Evolutionary conservation across 1,140 invertebrate genomes (phyloP).

Genomic region (Brachionus plicatilis): DNA sequence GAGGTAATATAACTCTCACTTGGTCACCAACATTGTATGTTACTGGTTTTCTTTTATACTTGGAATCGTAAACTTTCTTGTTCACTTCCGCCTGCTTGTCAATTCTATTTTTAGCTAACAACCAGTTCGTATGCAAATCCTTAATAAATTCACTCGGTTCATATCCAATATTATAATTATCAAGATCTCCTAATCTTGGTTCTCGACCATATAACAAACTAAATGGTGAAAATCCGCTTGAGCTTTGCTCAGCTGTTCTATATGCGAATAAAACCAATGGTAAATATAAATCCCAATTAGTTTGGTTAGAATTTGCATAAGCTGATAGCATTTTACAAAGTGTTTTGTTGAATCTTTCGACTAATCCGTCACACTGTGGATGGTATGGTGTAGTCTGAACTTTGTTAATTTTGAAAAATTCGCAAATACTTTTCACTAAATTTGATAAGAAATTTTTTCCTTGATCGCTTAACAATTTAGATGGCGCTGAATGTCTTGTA

Average conservation of each 20-base stretch:
- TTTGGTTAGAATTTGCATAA: conserved; percentile 43
- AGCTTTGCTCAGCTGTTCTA: conserved; percentile 43
- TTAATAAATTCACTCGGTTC: not conserved
- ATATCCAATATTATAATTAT: conserved; percentile 24
- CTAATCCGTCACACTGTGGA: conserved; percentile 47
- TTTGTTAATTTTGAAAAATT: conserved; percentile 39
- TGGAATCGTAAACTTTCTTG: conserved; percentile 1
- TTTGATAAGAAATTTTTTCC: conserved; percentile 42
- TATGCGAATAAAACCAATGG: conserved; percentile 47
- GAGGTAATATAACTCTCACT: not conserved
- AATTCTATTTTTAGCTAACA: not conserved
- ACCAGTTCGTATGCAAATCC: not conserved
- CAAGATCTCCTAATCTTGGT: not conserved
- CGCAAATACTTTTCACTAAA: conserved; percentile 43
- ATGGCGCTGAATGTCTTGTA: not conserved
- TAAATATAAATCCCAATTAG: conserved; percentile 49
- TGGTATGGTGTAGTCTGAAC: conserved; percentile 45
- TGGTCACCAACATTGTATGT: not conserved
- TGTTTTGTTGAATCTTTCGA: conserved; percentile 47
- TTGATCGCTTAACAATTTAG: conserved; percentile 7
- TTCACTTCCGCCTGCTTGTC: not conserved
- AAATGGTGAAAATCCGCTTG: conserved; percentile 45
- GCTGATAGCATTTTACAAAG: conserved; percentile 42
- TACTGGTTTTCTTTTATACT: not conserved
- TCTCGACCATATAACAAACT: conserved; percentile 46